These are phyloP conservation scores for Microplitis mediator DNA, from an alignment of 1,140 invertebrate genomes.

Conservation along the genomic window DNA sequence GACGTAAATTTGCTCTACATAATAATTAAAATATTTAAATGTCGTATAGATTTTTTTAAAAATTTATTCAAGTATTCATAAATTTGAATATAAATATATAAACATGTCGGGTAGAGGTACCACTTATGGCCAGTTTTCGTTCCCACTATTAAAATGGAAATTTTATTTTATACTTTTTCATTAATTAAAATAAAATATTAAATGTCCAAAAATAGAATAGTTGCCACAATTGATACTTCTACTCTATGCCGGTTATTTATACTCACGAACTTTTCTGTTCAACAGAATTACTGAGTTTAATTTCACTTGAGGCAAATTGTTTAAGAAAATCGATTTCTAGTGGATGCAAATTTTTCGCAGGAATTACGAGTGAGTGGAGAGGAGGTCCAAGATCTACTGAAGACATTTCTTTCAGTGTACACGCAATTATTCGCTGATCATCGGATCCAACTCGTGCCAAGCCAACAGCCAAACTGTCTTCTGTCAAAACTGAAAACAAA, in stretches of 20 bases:
- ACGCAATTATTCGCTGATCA: constrained; percentile 80
- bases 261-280: too few species aligned
- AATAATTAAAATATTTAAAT: too few species aligned
- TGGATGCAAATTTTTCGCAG: constrained; percentile 83
- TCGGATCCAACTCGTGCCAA: constrained; percentile 88
- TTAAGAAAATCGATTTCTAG: constrained; percentile 86
- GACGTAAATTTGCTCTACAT: too few species aligned
- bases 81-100: background rate
- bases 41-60: too few species aligned
- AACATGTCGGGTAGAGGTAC: too few species aligned
- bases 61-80: background rate
- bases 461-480: constrained; percentile 76
- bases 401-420: constrained; percentile 77
- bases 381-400: constrained; percentile 83
- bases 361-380: constrained; percentile 91
- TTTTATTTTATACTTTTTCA: too few species aligned
- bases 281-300: constrained; percentile 26
- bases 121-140: too few species aligned
- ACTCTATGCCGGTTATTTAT: too few species aligned
- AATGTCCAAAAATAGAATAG: too few species aligned
- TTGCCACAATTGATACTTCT: too few species aligned
- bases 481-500: constrained; percentile 61
- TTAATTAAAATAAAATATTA: too few species aligned
- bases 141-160: too few species aligned
- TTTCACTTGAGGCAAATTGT: constrained; percentile 61